Evolutionary conservation across 1,140 invertebrate species (phyloP).

Genomic region (Littorina saxatilis): DNA sequence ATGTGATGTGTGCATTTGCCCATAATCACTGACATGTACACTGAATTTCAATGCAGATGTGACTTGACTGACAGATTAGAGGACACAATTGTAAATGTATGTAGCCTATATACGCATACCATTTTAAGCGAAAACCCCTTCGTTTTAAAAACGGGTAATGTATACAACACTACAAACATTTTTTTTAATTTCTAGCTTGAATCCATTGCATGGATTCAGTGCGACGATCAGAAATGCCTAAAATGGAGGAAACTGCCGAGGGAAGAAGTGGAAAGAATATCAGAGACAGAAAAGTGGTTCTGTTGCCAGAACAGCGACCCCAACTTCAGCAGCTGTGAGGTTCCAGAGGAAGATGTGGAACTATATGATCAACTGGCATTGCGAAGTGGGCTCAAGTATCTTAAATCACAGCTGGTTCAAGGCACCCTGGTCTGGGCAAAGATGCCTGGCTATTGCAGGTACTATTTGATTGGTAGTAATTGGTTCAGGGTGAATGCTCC

Average conservation of each 20-base stretch:
- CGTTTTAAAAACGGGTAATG: too few species aligned
- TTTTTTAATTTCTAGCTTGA: conserved; percentile 53
- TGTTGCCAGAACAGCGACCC: conserved; percentile 59
- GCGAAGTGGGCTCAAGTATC: conserved; percentile 56
- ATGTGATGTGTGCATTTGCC: too few species aligned
- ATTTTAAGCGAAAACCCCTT: too few species aligned
- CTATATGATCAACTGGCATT: conserved; percentile 58
- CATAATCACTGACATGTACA: too few species aligned
- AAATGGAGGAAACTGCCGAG: conserved; percentile 59
- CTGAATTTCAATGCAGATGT: too few species aligned
- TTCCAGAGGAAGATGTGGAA: conserved; percentile 53
- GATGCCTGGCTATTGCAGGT: conserved; percentile 66
- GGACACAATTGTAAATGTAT: too few species aligned
- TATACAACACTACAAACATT: too few species aligned
- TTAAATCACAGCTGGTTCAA: conserved; percentile 51
- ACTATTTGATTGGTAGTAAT: background rate
- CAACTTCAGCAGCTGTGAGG: conserved; percentile 45
- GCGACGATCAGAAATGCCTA: conserved; percentile 61
- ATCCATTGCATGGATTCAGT: conserved; percentile 62
- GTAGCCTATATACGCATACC: too few species aligned
- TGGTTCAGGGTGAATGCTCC: too few species aligned
- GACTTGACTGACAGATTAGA: too few species aligned
- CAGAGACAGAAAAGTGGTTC: conserved; percentile 53
- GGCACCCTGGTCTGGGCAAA: conserved; percentile 64
- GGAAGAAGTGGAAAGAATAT: conserved; percentile 12